Evolutionary conservation across 2,888 invertebrate genomes (phyloP).

Genomic region (Lepetodrilus schrolli): DNA sequence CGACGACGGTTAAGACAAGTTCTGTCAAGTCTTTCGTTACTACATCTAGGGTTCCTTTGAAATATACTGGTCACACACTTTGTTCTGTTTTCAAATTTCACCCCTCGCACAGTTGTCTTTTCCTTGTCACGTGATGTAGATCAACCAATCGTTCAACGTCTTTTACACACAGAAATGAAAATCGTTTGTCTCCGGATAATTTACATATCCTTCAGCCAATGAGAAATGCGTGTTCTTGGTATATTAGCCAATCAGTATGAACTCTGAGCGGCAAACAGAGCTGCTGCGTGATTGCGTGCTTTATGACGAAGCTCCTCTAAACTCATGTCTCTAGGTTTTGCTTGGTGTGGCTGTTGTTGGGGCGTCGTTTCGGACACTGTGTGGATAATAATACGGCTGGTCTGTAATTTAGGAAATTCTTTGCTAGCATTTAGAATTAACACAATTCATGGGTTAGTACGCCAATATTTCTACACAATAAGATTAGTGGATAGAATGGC

Average conservation of each 20-base stretch:
- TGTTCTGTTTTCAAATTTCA: too few relatives aligned
- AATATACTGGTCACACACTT: too few relatives aligned
- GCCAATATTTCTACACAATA: too few relatives aligned
- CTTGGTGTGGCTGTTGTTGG: conserved; percentile 31
- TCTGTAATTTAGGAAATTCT: conserved; percentile 38
- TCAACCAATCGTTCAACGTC: too few relatives aligned
- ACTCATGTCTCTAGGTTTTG: conserved; percentile 13
- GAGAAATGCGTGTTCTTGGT: not conserved
- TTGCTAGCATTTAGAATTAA: not conserved
- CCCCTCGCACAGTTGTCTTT: too few relatives aligned
- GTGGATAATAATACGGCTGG: conserved; percentile 40
- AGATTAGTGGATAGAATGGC: too few relatives aligned
- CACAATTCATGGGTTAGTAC: not conserved
- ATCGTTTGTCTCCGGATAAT: too few relatives aligned
- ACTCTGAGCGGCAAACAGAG: conserved; percentile 12
- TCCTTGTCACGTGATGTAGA: too few relatives aligned
- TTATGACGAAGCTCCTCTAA: conserved; percentile 19
- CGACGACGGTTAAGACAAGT: too few relatives aligned
- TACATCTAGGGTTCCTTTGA: too few relatives aligned
- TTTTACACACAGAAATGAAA: too few relatives aligned
- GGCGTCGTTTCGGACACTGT: conserved; percentile 39
- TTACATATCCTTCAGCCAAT: not conserved
- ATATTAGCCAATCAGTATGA: conserved; percentile 3
- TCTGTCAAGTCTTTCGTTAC: too few relatives aligned
- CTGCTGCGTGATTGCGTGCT: conserved; percentile 26